Conservation (phyloP, 2,113 vertebrate species). For the Tetrao urogallus region DNA sequence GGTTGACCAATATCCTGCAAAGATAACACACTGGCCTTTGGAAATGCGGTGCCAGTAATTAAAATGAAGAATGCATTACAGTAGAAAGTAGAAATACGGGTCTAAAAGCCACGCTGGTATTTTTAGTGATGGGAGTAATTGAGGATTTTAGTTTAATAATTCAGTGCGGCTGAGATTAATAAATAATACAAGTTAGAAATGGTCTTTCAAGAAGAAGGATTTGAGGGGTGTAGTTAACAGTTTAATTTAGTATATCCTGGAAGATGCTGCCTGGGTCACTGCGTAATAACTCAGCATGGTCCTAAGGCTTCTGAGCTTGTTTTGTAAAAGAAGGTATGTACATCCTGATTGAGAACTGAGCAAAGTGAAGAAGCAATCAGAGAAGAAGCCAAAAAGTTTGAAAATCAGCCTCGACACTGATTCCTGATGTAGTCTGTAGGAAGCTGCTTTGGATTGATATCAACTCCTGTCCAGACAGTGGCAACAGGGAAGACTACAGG, state of each 20-base stretch:
- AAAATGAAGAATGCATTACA: constrained; percentile 38
- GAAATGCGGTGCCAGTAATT: constrained; percentile 42
- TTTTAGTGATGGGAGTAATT: constrained; percentile 62
- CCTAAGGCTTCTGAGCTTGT: neutral
- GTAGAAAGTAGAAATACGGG: constrained; percentile 54
- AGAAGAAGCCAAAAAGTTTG: neutral
- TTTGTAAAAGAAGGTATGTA: neutral
- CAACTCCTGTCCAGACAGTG: accelerated
- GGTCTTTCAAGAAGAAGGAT: neutral
- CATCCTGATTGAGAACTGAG: neutral
- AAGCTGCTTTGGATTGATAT: accelerated
- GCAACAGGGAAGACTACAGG: too few relatives aligned
- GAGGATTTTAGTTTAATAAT: constrained; percentile 75
- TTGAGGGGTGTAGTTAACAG: constrained; percentile 63
- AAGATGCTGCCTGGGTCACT: constrained; percentile 22
- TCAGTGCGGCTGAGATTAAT: constrained; percentile 69
- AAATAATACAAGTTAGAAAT: constrained; percentile 54
- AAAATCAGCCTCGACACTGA: neutral
- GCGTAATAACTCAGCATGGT: neutral
- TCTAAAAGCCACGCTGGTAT: constrained; percentile 51
- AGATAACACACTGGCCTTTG: constrained; percentile 31
- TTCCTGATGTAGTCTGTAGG: neutral
- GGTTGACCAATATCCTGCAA: constrained; percentile 15
- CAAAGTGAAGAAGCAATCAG: neutral
- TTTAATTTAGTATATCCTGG: constrained; percentile 54